phyloP scores from a whole-genome alignment of 2,888 invertebrate species.

The Byasa hedistus region DNA sequence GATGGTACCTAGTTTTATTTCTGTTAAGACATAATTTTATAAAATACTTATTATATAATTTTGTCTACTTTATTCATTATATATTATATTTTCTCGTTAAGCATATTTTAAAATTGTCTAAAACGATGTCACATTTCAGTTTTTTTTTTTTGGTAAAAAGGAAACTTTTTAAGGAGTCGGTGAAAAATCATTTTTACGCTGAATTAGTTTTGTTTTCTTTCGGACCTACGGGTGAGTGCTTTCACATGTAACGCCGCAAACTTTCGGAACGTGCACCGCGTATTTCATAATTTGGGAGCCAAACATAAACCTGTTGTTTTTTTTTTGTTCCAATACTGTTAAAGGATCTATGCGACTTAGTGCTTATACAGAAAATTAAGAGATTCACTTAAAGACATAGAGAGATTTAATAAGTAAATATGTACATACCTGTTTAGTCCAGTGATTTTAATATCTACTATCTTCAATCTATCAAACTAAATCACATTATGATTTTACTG shows the following conservation, averaged over 20 bases:
- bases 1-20: too few relatives aligned
- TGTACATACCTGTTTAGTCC: too few relatives aligned
- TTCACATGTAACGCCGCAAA: constrained; percentile 67
- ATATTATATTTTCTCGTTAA: too few relatives aligned
- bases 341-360: background rate
- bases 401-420: too few relatives aligned
- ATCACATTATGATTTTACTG: too few relatives aligned
- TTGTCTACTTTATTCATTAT: too few relatives aligned
- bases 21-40: too few relatives aligned
- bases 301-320: background rate
- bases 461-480: too few relatives aligned
- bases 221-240: constrained; percentile 54
- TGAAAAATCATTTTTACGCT: background rate
- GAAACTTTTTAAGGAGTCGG: background rate
- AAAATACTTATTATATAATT: too few relatives aligned
- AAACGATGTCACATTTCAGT: background rate
- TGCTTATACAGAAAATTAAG: background rate
- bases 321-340: background rate
- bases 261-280: constrained; percentile 38
- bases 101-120: too few relatives aligned
- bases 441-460: too few relatives aligned
- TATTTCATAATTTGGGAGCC: background rate
- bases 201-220: constrained; percentile 16
- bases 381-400: too few relatives aligned
- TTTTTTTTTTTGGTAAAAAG: background rate